These are phyloP conservation scores for Thyatira batis DNA, from an alignment of 2,888 invertebrate species.

Conservation along the genomic window DNA sequence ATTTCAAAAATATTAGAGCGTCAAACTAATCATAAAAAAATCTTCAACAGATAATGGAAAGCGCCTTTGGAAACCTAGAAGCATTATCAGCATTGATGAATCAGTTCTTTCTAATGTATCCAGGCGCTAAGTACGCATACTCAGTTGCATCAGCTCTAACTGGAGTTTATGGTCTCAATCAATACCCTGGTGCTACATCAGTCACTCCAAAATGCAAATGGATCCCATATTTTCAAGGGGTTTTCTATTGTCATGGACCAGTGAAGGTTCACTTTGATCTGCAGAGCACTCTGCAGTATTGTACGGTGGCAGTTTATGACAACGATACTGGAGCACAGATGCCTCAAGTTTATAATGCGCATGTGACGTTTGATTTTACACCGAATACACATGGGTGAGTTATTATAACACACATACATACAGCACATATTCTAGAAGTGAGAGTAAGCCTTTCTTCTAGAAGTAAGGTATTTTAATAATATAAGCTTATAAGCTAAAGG, in stretches of 20 bases:
- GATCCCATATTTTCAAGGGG: constrained; percentile 70
- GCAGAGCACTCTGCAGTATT: constrained; percentile 46
- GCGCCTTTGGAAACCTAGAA: constrained; percentile 62
- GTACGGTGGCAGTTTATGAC: constrained; percentile 56
- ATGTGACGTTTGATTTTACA: constrained; percentile 57
- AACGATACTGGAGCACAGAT: constrained; percentile 58
- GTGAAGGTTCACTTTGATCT: constrained; percentile 70
- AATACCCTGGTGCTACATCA: constrained; percentile 42
- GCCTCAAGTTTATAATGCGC: constrained; percentile 58
- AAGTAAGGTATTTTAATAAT: no score
- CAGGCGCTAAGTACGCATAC: constrained; percentile 58
- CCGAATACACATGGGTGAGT: constrained; percentile 63
- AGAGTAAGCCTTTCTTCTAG: no score
- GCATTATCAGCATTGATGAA: constrained; percentile 63
- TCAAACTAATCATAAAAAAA: background rate
- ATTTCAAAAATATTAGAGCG: no score
- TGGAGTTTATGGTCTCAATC: constrained; percentile 54
- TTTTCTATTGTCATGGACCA: constrained; percentile 60
- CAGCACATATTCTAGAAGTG: no score
- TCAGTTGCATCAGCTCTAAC: constrained; percentile 64
- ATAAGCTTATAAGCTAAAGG: no score
- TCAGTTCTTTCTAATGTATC: constrained; percentile 65
- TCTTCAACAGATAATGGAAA: constrained; percentile 58
- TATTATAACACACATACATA: background rate
- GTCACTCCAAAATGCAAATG: constrained; percentile 58